Base-by-base conservation (phyloP, 2,888 invertebrate species). In the Eurois occulta region DNA sequence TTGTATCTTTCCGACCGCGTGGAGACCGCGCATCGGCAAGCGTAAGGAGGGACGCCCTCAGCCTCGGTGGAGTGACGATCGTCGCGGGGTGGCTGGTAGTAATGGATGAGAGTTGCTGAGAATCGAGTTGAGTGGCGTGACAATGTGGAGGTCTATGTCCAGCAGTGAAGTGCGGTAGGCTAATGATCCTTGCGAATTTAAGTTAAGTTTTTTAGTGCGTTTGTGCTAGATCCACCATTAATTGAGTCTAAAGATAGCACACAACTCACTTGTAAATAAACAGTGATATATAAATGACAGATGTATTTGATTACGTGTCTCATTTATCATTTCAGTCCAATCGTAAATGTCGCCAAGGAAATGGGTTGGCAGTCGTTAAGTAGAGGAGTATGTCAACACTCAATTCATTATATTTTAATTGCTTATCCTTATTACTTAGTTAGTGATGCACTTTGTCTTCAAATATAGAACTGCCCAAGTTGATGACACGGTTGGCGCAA, bases 381-480 rank as follows among this genome's bases (percentile, higher is more conserved):
- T 60, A 11, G 10, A 41, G 5, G 16, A 75, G 35, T 28, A 38
- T 62, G 43, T 81, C 43, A 60, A 75, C 82, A 75, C 13, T 35
- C 43, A n/a, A 43, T 75, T 43, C 35, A 81, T 79, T 81, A 81
- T 60, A 75, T 79, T 81, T 79, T 43, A 78, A 48, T 75, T 60
- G 58, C 48, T 48, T 7, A 65, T 58, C 24, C 32, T 43, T 48
- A 66, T 55, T 55, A 76, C 35, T 81, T 82, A 24, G 62, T 55
- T 4, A 68, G 38, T 32, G n/a, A 52, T 60, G 60, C 11, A 75
- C 32, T 81, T 79, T 55, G 75, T 78, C 62, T 11, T 55, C 5
- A 46, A 55, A 24, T 3, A 41, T 28, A 11, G 11, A 28, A 60
- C 4, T 4, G 8, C 6, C 5, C 13, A 35, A 55, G 52, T 52